phyloP scores from a whole-genome alignment of 2,888 invertebrate species.

The Sphaeridia pumilis region DNA sequence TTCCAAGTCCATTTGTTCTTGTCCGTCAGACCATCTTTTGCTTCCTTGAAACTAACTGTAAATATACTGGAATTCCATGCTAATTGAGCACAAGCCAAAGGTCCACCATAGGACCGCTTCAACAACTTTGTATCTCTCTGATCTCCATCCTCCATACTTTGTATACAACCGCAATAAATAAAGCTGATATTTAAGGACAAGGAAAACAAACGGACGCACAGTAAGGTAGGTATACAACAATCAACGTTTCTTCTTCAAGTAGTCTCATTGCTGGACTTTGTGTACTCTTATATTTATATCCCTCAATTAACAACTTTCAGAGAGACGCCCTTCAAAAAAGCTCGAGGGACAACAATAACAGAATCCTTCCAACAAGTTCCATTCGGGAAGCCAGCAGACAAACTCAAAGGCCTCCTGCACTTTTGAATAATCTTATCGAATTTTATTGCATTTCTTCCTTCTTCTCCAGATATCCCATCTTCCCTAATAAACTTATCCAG shows the following conservation, averaged over 20 bases:
- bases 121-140: background rate
- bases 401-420: too few species aligned
- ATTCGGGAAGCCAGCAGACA: too few species aligned
- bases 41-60: too few species aligned
- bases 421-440: too few species aligned
- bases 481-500: slow-evolving; percentile 11
- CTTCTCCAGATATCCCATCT: too few species aligned
- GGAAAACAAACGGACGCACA: background rate
- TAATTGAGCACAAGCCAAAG: slow-evolving; percentile 4
- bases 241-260: too few species aligned
- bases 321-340: background rate
- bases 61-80: slow-evolving; percentile 1
- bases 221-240: too few species aligned
- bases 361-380: too few species aligned
- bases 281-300: too few species aligned
- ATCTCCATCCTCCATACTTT: background rate
- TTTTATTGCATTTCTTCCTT: background rate
- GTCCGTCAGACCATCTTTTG: too few species aligned
- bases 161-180: background rate
- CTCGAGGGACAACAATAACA: too few species aligned
- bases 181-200: background rate
- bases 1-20: too few species aligned
- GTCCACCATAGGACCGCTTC: background rate
- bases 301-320: background rate
- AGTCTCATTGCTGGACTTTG: background rate